A percentile compares a stretch with the other conserved stretches of the same genome.
Conservation (phyloP, 2,113 vertebrate species). For the Chamaea fasciata region DNA sequence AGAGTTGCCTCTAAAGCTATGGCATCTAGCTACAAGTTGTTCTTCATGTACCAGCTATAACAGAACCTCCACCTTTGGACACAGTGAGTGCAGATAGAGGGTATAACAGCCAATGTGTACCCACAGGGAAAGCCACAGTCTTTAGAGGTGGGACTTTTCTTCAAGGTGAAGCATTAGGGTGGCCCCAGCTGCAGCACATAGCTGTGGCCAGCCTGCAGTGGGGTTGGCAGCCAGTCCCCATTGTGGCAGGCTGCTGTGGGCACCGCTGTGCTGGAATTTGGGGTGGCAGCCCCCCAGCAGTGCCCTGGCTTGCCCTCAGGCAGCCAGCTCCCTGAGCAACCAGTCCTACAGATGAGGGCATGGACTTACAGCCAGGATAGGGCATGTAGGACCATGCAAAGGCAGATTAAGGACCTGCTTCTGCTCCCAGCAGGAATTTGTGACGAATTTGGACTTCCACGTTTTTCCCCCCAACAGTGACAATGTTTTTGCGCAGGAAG, state of each 20-base stretch:
- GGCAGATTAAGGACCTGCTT: not conserved
- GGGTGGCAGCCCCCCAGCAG: rapidly evolving
- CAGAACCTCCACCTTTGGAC: not conserved
- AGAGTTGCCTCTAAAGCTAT: not conserved
- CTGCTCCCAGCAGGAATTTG: not conserved
- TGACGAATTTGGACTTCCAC: not conserved
- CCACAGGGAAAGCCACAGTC: not conserved
- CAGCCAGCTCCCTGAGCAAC: not conserved
- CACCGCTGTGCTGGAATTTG: not conserved
- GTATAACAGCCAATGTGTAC: rapidly evolving
- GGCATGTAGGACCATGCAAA: not conserved
- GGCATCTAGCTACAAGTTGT: not conserved
- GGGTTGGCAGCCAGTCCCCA: not conserved
- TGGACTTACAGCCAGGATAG: rapidly evolving
- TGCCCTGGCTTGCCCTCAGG: not conserved
- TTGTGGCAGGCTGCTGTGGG: not conserved
- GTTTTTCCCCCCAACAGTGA: not conserved
- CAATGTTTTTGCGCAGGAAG: not conserved
- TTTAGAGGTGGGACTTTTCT: not conserved
- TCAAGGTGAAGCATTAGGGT: rapidly evolving
- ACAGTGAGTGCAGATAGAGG: rapidly evolving
- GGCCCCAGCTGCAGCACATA: rapidly evolving
- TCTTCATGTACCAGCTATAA: rapidly evolving
- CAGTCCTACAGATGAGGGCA: not conserved
- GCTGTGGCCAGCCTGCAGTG: not conserved